Percentiles rank a stretch among this genome's conserved stretches.
Evolutionary conservation across 1,140 invertebrate genomes (phyloP).

Genomic region (Adoxophyes honmai): DNA sequence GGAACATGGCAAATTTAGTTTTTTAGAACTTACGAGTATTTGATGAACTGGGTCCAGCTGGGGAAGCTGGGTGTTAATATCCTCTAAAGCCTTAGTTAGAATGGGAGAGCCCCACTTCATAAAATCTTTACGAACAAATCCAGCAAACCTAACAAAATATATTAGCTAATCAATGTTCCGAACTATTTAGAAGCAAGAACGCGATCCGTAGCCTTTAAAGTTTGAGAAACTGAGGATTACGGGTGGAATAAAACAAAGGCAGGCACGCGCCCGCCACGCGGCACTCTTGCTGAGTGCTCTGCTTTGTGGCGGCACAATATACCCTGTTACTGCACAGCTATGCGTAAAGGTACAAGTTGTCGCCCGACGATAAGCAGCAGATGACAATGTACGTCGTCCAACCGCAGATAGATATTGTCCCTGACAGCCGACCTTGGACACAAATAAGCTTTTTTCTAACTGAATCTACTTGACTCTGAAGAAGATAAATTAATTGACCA

Average conservation of each 20-base stretch:
- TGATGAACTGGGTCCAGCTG: no score
- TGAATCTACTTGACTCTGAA: no score
- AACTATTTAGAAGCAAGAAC: conserved; percentile 57
- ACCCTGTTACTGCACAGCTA: conserved; percentile 21
- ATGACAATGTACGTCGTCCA: no score
- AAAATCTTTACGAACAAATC: conserved; percentile 20
- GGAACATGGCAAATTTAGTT: no score
- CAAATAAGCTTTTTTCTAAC: no score
- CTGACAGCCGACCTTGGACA: no score
- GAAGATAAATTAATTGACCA: no score
- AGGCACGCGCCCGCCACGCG: conserved; percentile 53
- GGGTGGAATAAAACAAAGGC: conserved; percentile 73
- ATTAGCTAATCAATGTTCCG: conserved; percentile 57
- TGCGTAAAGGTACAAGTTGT: conserved; percentile 29
- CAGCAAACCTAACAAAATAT: conserved; percentile 11
- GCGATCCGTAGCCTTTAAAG: conserved; percentile 68
- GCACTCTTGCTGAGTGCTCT: conserved; percentile 72
- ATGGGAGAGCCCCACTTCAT: background rate
- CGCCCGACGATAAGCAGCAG: no score
- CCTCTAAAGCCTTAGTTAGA: conserved; percentile 24
- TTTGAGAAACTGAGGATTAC: conserved; percentile 68
- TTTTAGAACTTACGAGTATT: no score
- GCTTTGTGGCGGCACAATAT: conserved; percentile 71
- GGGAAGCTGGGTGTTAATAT: no score
- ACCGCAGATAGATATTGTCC: no score